Conservation (phyloP, 2,113 vertebrate genomes). For the Psammodynastes pulverulentus region DNA sequence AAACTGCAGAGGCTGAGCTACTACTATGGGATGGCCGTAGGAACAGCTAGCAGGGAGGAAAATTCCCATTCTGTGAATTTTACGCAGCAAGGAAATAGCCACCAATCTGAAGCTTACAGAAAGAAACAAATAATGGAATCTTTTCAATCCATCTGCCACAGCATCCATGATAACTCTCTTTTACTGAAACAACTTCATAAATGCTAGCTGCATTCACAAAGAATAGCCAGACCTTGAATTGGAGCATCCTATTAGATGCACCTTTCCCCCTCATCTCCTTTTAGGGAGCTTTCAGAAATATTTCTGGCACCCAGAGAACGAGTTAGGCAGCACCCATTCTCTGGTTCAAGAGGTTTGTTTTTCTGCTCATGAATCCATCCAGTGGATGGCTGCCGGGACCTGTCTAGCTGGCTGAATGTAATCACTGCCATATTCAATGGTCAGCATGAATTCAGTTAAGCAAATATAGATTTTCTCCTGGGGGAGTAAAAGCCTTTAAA, state of each 20-base stretch:
- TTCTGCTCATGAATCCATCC: neutral
- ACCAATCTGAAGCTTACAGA: neutral
- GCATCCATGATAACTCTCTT: neutral
- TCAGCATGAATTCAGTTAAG: neutral
- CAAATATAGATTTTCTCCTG: neutral
- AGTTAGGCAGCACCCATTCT: neutral
- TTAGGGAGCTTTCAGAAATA: neutral
- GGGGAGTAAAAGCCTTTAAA: neutral
- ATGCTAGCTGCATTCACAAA: neutral
- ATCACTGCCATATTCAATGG: neutral
- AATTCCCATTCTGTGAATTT: neutral
- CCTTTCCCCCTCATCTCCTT: neutral
- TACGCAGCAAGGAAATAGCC: neutral
- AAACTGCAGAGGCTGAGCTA: neutral
- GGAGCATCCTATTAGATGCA: neutral
- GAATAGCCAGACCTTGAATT: neutral
- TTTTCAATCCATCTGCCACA: neutral
- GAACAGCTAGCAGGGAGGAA: neutral
- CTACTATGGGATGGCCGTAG: neutral
- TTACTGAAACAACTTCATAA: neutral
- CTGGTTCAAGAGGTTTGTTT: neutral
- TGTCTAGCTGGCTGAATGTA: neutral
- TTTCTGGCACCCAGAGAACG: neutral
- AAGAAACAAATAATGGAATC: neutral
- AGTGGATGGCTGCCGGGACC: too few relatives aligned